Conservation (phyloP, 2,113 vertebrate species). For the Capra hircus region DNA sequence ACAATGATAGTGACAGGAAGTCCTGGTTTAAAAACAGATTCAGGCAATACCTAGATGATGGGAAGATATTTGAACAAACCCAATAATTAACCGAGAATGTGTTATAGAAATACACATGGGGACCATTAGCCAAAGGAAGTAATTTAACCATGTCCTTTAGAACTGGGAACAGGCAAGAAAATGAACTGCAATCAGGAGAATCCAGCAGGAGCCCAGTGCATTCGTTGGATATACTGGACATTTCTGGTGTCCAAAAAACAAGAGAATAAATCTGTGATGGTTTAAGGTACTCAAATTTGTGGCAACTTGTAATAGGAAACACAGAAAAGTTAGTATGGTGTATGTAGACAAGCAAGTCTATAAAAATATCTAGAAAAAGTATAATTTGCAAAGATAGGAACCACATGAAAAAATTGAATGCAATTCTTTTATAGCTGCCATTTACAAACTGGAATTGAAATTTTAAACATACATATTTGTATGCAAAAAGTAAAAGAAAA, state of each 20-base stretch:
- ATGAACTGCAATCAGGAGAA: not conserved
- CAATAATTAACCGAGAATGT: no score
- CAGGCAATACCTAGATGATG: no score
- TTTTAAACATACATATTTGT: not conserved
- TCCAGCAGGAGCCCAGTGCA: not conserved
- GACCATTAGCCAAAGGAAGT: not conserved
- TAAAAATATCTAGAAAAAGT: not conserved
- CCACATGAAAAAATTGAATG: not conserved
- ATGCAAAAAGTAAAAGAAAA: not conserved
- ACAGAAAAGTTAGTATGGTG: not conserved
- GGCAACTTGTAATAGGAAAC: not conserved
- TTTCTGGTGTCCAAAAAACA: not conserved
- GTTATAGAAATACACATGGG: not conserved
- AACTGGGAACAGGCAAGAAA: not conserved
- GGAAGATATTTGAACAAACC: no score
- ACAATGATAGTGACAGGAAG: no score
- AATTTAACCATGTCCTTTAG: not conserved
- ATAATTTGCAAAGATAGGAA: not conserved
- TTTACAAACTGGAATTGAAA: not conserved
- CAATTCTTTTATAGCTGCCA: not conserved
- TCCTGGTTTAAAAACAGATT: no score
- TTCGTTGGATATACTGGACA: not conserved
- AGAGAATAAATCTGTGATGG: not conserved
- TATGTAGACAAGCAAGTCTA: not conserved
- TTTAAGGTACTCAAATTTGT: not conserved